These are phyloP conservation scores for Acanthornis magna DNA, from an alignment of 2,797 vertebrate species.

Conservation along the genomic window DNA sequence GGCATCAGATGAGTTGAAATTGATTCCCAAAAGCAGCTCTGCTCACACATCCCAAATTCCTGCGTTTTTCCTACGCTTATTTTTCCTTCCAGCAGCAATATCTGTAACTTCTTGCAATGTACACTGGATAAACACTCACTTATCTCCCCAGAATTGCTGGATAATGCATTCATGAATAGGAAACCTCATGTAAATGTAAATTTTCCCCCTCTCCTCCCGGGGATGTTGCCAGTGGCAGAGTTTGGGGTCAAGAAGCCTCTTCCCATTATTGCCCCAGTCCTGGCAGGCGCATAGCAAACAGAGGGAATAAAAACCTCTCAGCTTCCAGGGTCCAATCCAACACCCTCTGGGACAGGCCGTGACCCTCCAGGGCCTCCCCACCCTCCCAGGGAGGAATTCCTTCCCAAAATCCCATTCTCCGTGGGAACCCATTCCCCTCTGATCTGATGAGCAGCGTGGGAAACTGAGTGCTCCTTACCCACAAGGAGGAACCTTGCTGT, in stretches of 20 bases:
- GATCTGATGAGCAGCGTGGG: background rate
- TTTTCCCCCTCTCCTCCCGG: background rate
- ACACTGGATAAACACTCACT: background rate
- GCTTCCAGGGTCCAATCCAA: background rate
- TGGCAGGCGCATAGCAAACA: background rate
- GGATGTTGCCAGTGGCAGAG: fast-evolving
- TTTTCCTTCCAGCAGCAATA: constrained; percentile 9
- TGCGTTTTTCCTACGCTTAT: background rate
- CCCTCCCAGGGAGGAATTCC: background rate
- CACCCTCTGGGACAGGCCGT: background rate
- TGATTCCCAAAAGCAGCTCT: background rate
- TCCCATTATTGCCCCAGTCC: background rate
- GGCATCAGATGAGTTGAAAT: background rate
- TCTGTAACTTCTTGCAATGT: background rate
- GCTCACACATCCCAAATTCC: background rate
- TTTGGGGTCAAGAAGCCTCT: background rate
- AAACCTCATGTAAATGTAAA: background rate
- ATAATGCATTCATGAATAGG: background rate
- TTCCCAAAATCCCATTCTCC: background rate
- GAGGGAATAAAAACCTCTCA: background rate
- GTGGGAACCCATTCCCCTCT: no score
- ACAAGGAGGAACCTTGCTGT: background rate
- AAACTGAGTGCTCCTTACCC: background rate
- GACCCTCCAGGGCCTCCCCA: background rate
- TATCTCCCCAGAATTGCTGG: background rate